Percentiles rank a stretch among this genome's conserved stretches.
Evolutionary conservation across 1,140 invertebrate genomes (phyloP).

Genomic region (Drosophila bocki): DNA sequence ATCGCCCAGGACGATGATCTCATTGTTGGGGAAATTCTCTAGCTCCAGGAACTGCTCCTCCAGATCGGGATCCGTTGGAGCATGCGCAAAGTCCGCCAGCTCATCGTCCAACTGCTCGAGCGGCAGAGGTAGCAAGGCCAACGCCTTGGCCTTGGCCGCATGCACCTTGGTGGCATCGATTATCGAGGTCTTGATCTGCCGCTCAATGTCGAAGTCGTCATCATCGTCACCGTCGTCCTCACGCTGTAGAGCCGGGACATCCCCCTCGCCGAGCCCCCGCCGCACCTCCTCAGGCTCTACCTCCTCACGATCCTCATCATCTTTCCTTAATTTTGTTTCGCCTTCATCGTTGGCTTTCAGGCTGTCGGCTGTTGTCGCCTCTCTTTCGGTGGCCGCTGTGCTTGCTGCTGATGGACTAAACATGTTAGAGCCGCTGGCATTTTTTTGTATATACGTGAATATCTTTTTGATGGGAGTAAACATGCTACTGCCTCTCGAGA

Average conservation of each 20-base stretch:
- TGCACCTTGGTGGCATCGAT: slow-evolving; percentile 74
- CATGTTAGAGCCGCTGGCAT: slow-evolving; percentile 77
- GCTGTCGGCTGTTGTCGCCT: background rate
- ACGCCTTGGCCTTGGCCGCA: slow-evolving; percentile 54
- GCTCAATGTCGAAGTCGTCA: slow-evolving; percentile 70
- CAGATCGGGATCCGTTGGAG: slow-evolving; percentile 47
- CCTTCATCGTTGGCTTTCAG: slow-evolving; percentile 27
- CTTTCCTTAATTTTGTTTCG: background rate
- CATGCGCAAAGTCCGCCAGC: slow-evolving; percentile 39
- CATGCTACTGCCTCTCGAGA: slow-evolving; percentile 59
- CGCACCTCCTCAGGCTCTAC: background rate
- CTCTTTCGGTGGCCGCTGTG: slow-evolving; percentile 6
- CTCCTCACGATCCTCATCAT: slow-evolving; percentile 5
- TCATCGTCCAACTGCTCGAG: slow-evolving; percentile 21
- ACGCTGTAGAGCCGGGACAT: background rate
- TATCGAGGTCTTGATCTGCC: slow-evolving; percentile 78
- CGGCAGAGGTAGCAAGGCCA: slow-evolving; percentile 35
- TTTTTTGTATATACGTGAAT: slow-evolving; percentile 84
- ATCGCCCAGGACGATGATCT: slow-evolving; percentile 77
- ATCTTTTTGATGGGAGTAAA: slow-evolving; percentile 84
- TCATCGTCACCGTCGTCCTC: slow-evolving; percentile 21
- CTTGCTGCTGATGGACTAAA: slow-evolving; percentile 59
- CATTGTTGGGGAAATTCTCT: slow-evolving; percentile 66
- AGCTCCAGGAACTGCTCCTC: slow-evolving; percentile 63
- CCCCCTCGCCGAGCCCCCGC: background rate